Evolutionary conservation across 2,888 invertebrate genomes (phyloP), one percentile per base, ranked within the genome.

Genomic region (Euzophera pinguis): DNA sequence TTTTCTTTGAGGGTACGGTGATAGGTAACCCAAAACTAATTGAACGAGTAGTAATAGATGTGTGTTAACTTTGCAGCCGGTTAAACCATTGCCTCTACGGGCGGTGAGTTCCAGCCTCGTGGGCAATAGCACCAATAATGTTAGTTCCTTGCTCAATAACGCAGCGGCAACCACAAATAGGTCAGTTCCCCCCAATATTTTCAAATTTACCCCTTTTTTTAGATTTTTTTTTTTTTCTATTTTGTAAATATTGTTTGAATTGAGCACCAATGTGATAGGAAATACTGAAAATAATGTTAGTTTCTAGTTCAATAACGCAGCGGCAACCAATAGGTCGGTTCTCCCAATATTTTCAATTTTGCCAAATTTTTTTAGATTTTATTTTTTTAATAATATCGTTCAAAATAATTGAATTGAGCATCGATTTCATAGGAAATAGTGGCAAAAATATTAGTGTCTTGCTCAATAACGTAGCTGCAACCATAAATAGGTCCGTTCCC

Each of bases 71-170:
- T 87, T 92, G 69, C 91, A 96, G 95, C 96, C 95, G 81, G 94
- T 97, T 65, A 97, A 97, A 91, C 97, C 97, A 60, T 94, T 94
- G 77, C 95, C 97, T 64, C 93, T 97, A 69, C 93, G 94, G 84
- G 94, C 94, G 86, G 92, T 90, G 82, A 79, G 76, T 75, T 73
- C 76, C 73, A 74, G 81, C 76, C 85, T 70, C 75, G 79, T 81
- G 76, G 75, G 76, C 78, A 84, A 81, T 77, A 78, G 78, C 77
- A 75, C 84, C 71, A 76, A 83, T 75, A 85, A 84, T 79, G 82
- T 84, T 83, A 91, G 81, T 86, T 91, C 91, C 90, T 91, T 93
- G 92, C 92, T 92, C 91, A 91, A 91, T 85, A 86, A 84, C 86
- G 83, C 87, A 73, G 83, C 83, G 69, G 79, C 82, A 70, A 81